phyloP scores from a whole-genome alignment of 2,797 vertebrate species.

The Microtus obscurus region DNA sequence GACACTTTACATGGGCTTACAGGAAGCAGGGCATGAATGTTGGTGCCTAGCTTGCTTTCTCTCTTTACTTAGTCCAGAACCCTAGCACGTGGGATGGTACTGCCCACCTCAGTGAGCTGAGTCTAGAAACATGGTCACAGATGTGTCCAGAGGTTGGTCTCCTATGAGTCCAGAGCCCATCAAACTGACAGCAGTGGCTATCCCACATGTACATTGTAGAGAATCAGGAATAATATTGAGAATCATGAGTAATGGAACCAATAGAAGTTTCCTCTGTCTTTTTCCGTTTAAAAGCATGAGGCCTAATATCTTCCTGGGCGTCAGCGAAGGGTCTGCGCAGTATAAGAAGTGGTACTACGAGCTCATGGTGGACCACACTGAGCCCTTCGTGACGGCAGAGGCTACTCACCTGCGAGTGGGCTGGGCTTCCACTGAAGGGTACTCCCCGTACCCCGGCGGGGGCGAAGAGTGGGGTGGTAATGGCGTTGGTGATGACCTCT shows the following conservation, averaged over 20 bases:
- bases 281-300: slow-evolving; percentile 91
- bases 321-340: slow-evolving; percentile 97
- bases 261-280: not conserved
- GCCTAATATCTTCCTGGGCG: slow-evolving; percentile 96
- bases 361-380: slow-evolving; percentile 94
- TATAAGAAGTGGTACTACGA: slow-evolving; percentile 99
- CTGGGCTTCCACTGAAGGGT: slow-evolving; percentile 96
- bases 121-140: not conserved
- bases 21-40: not conserved
- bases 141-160: not conserved
- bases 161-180: not conserved
- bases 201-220: not conserved
- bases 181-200: not conserved
- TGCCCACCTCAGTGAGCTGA: not conserved
- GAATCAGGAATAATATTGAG: not conserved
- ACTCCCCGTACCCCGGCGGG: slow-evolving; percentile 94
- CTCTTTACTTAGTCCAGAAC: not conserved
- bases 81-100: not conserved
- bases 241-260: not conserved
- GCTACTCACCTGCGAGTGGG: slow-evolving; percentile 96
- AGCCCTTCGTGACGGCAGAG: slow-evolving; percentile 95
- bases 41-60: not conserved
- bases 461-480: slow-evolving; percentile 97
- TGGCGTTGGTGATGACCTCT: slow-evolving; percentile 96
- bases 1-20: not conserved